Base-by-base conservation (phyloP, 2,113 vertebrate genomes). In the Andinoacara biseriatus region DNA sequence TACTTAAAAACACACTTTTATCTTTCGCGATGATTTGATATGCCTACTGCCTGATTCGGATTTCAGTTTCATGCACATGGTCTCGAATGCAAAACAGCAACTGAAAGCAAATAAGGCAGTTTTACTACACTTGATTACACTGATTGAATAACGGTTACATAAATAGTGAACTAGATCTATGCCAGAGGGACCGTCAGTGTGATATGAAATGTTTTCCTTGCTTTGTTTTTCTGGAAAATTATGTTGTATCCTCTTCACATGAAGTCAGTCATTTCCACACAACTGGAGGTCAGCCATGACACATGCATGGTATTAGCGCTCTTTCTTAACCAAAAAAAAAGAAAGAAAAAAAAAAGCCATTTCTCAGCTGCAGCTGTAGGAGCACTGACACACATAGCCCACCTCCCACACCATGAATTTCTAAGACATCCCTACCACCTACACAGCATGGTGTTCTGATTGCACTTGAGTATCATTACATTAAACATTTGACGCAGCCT, bases 101-200 rank as follows among this genome's bases (percentile, higher is more conserved):
- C 59, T 61, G 76, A 89, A 75, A 82, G 80, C 72, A 88, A 93
- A 90, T 77, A 84, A 89, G 80, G 90, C 80, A 2, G 3, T 81
- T 84, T 88, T 74, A 89, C 83, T 82, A 90, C 85, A 91, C 83
- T 87, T 81, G 82, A 88, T 92, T 89, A 91, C 90, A 83, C 92
- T 86, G 88, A 87, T 87, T 86, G 74, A 87, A 92, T 87, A 90
- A 86, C 88, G 85, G 89, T 91, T 90, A 91, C 86, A 91, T 87
- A 92, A 92, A 91, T 84, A 87, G 90, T 91, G 87, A 92, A 82
- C 85, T 81, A 89, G 83, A 91, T 90, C 81, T 86, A 94, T 26
- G 89, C 80, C 86, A 83, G 88, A 69, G 87, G 77, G 87, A 81
- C 84, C 24, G 80, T 90, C 79, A 58, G 84, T 80, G 90, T 76